Conservation (phyloP, 2,888 invertebrate species). For the Amblyjoppa fuscipennis region DNA sequence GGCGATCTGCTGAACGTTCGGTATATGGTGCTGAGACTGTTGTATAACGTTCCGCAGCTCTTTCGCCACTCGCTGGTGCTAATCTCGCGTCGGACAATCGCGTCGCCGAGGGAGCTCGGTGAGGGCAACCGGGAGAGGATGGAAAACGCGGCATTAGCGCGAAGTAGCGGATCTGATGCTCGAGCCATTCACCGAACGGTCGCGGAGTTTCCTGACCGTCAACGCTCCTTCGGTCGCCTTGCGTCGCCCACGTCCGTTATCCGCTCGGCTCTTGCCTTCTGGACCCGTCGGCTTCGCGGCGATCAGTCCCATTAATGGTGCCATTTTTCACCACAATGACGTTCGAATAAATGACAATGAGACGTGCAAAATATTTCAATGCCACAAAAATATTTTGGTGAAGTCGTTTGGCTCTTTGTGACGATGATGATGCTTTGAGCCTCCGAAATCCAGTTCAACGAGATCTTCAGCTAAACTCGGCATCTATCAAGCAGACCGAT, state of each 20-base stretch:
- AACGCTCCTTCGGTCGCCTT: conserved; percentile 10
- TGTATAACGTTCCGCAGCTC: neutral
- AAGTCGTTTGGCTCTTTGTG: too few species aligned
- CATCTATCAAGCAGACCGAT: too few species aligned
- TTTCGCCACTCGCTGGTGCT: neutral
- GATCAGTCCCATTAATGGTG: conserved; percentile 3
- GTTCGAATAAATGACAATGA: neutral
- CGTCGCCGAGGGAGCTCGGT: neutral
- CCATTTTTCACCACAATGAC: neutral
- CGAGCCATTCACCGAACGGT: conserved; percentile 8
- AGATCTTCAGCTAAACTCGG: too few species aligned
- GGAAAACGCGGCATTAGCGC: neutral
- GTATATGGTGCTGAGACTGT: neutral
- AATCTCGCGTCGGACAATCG: neutral
- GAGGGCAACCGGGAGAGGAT: neutral
- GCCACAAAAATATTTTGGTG: too few species aligned
- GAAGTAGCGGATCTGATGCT: neutral
- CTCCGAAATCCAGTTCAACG: too few species aligned
- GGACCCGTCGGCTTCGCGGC: conserved; percentile 16
- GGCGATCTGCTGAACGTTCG: neutral
- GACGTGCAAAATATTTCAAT: too few species aligned
- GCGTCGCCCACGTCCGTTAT: neutral
- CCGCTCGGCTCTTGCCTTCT: neutral
- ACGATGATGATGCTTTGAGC: too few species aligned
- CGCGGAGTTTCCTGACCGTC: conserved; percentile 15